phyloP scores from a whole-genome alignment of 64 coral and sea anemone genomes.

The Montipora foliosa region DNA sequence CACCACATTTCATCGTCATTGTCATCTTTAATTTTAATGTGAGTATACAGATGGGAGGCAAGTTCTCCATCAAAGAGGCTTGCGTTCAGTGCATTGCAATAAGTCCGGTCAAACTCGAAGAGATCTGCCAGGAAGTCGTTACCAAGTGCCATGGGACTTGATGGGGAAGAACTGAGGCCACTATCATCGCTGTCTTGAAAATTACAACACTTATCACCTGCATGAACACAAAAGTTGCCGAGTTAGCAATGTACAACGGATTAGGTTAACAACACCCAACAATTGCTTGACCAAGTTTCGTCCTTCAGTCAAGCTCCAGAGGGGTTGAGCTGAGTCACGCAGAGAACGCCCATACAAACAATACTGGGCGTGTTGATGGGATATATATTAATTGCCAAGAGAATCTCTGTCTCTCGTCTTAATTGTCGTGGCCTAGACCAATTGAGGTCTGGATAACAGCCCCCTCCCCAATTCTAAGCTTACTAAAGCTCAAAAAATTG shows the following conservation, averaged over 20 bases:
- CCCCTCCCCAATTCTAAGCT: no score
- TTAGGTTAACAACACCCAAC: neutral
- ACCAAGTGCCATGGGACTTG: neutral
- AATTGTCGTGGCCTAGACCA: no score
- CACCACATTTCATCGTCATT: neutral
- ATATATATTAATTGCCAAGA: no score
- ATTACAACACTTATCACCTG: neutral
- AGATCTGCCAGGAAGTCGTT: neutral
- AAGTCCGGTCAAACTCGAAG: neutral
- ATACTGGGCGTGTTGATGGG: no score
- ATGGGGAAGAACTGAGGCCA: constrained; percentile 6
- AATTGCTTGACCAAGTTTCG: no score
- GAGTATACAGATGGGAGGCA: neutral
- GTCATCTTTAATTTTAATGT: constrained; percentile 18
- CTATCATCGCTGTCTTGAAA: constrained; percentile 5
- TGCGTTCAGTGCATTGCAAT: neutral
- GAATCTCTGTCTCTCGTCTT: no score
- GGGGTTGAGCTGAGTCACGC: no score
- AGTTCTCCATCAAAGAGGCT: constrained; percentile 30
- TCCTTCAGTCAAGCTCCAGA: no score
- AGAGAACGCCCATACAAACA: no score
- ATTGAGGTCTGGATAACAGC: no score
- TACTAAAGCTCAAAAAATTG: no score
- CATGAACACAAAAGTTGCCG: neutral
- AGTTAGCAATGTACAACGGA: neutral